phyloP scores from a whole-genome alignment of 2,113 vertebrate species.

The Ranitomeya variabilis region DNA sequence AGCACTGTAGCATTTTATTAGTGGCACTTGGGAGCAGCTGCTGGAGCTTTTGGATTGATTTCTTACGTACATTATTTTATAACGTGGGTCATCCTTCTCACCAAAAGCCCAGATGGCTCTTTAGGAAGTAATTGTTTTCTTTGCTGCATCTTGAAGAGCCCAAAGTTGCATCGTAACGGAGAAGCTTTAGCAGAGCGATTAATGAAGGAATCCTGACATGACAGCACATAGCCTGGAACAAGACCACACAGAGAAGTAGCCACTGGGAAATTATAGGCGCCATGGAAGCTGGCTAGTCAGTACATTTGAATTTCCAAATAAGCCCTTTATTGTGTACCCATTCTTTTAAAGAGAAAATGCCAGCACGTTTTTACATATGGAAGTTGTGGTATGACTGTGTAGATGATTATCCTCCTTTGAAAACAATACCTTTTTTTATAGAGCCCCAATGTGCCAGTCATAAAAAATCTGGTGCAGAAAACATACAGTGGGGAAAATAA shows the following conservation, averaged over 20 bases:
- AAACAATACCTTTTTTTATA: too few species aligned
- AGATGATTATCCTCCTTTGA: too few species aligned
- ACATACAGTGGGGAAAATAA: too few species aligned
- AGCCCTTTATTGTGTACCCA: too few species aligned
- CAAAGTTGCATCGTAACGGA: background rate
- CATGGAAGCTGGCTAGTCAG: background rate
- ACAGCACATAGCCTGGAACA: background rate
- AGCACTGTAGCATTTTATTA: background rate
- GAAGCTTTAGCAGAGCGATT: background rate
- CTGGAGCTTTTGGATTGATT: background rate
- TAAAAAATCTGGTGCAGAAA: too few species aligned
- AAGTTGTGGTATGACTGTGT: too few species aligned
- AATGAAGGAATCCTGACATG: background rate
- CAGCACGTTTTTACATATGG: too few species aligned
- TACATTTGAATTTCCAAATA: too few species aligned
- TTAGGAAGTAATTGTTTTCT: constrained; percentile 2
- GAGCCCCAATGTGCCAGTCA: too few species aligned
- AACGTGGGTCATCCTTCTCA: background rate
- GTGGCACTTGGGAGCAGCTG: constrained; percentile 1
- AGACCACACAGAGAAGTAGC: background rate
- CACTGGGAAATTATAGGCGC: background rate
- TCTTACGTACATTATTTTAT: background rate
- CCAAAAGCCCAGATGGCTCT: constrained; percentile 24
- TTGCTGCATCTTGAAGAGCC: constrained; percentile 6
- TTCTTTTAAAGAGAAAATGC: too few species aligned